Evolutionary conservation across 2,888 invertebrate species (phyloP).

Genomic region (Spilosoma lubricipeda): DNA sequence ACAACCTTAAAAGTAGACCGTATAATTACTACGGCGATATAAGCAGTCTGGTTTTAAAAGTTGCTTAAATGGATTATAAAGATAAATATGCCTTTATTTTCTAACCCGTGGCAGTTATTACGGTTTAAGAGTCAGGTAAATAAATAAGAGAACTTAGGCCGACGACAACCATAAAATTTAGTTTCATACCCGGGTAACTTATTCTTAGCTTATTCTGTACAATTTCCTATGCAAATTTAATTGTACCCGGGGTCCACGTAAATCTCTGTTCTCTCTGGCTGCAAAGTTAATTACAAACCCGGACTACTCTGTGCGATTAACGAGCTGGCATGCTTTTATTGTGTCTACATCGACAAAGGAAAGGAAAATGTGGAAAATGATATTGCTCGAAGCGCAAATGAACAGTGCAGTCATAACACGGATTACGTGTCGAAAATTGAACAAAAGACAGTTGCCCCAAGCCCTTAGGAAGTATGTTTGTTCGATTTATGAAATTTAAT

Average conservation of each 20-base stretch:
- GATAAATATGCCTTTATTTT: slow-evolving; percentile 4
- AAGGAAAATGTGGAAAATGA: slow-evolving; percentile 66
- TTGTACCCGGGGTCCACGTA: slow-evolving; percentile 84
- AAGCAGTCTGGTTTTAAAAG: neutral
- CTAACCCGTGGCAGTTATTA: slow-evolving; percentile 31
- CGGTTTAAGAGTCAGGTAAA: slow-evolving; percentile 47
- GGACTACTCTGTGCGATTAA: slow-evolving; percentile 79
- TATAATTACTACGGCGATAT: neutral
- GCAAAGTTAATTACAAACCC: slow-evolving; percentile 84
- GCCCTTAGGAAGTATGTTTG: slow-evolving; percentile 22
- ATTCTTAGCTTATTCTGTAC: slow-evolving; percentile 82
- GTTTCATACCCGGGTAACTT: slow-evolving; percentile 75
- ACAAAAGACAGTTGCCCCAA: slow-evolving; percentile 31
- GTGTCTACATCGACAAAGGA: slow-evolving; percentile 80
- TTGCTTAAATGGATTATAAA: slow-evolving; percentile 2
- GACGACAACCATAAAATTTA: slow-evolving; percentile 74
- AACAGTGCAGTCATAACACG: slow-evolving; percentile 38
- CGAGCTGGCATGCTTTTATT: slow-evolving; percentile 78
- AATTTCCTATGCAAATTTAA: slow-evolving; percentile 87
- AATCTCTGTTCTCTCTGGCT: slow-evolving; percentile 80
- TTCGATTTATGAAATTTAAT: slow-evolving; percentile 22
- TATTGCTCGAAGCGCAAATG: slow-evolving; percentile 61
- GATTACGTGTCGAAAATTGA: slow-evolving; percentile 35
- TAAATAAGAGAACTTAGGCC: slow-evolving; percentile 46
- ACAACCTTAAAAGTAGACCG: neutral